Evolutionary conservation across 1,140 invertebrate species (phyloP), one percentile per base, ranked within the genome.

Genomic region (Spodoptera litura): DNA sequence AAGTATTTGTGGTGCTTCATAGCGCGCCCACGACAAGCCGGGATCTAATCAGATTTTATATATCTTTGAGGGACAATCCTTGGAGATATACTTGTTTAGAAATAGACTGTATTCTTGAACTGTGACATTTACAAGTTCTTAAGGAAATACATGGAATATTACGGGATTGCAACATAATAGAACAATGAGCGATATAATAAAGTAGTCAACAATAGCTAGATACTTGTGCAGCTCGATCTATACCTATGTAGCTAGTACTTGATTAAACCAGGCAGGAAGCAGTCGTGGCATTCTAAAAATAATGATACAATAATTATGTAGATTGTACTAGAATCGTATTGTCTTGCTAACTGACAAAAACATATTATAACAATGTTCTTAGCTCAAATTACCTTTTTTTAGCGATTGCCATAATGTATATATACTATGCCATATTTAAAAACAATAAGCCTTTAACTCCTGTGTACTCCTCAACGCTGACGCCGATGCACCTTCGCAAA

Each of bases 401-500:
- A 0, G 5, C 38, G 6, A 6, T 66, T 66, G 58, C 59, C 49
- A 73, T 58, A 20, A 20, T 49, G 20, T 27, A 31, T 51, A 9
- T 56, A 9, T 61, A 31, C 31, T 6, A 35, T 58, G 55, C 38
- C 49, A 61, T 27, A 35, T 52, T 51, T 15, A 8, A 61, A 11
- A 62, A 44, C 20, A 72, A 56, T 70, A 52, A 15, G 44, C 97
- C 96, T 97, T 76, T 98, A 96, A 97, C 96, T 96, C 95, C 97
- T 93, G 95, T 97, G 96, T 95, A 98, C 97, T 98, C 97, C 95
- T 98, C 98, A 91, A 99, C 98, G 87, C 96, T 99, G 95, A 99
- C 99, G 82, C 99, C 99, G 88, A 99, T 99, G 98, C 99, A 99
- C 96, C 97, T 99, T 90, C 96, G 99, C 89, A 99, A 99, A 95